Percentiles rank a stretch among this genome's conserved stretches.
These are phyloP conservation scores for Mus minutoides DNA, from an alignment of 2,797 vertebrate genomes.

Conservation along the genomic window DNA sequence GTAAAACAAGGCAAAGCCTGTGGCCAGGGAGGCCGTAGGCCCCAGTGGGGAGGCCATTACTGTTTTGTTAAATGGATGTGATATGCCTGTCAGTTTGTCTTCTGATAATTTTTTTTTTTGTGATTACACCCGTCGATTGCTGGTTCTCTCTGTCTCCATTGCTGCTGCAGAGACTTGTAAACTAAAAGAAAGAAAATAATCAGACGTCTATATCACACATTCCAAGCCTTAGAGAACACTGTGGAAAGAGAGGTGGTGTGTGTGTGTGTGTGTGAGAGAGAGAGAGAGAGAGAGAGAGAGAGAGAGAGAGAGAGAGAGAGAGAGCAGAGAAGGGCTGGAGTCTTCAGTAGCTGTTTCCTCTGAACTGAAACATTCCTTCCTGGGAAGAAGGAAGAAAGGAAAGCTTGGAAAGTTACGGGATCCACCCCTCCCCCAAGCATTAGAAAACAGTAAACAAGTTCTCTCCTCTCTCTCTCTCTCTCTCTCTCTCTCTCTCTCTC, in stretches of 20 bases:
- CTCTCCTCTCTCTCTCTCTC: too few relatives aligned
- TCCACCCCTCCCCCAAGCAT: background rate
- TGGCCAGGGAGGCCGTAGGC: background rate
- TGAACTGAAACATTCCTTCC: background rate
- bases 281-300: too few relatives aligned
- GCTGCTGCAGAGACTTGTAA: background rate
- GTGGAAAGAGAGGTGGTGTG: background rate
- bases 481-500: too few relatives aligned
- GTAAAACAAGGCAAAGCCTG: background rate
- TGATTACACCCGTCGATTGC: background rate
- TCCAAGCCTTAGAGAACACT: background rate
- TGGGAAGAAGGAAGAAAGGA: background rate
- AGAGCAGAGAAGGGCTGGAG: background rate
- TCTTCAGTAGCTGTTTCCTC: background rate
- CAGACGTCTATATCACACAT: background rate
- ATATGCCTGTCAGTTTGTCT: background rate
- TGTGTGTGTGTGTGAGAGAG: background rate
- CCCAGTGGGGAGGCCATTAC: background rate
- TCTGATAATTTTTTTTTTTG: background rate
- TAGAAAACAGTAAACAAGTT: background rate
- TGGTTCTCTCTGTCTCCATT: background rate
- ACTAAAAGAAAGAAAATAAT: background rate
- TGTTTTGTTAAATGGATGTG: background rate
- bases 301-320: too few relatives aligned
- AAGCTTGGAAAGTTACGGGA: background rate